Evolutionary conservation across 2,888 invertebrate genomes (phyloP), one percentile per base, ranked within the genome.

Genomic region (Lycaena phlaeas): DNA sequence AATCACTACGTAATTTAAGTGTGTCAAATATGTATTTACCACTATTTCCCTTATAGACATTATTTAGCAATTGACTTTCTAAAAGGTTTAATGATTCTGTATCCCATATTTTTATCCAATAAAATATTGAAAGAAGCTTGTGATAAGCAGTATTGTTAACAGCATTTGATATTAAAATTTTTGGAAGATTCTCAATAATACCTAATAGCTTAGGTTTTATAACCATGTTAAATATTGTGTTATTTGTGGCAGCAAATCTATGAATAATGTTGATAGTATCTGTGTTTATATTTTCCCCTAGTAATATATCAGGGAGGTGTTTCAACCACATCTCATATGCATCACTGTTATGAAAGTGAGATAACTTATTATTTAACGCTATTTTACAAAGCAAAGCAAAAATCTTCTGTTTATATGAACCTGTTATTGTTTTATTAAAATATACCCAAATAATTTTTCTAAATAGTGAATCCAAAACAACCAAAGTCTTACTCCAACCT

Each of bases 211-310:
- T 73, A 1, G 74, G 64, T 28, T 72, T 68, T 1, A 89, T 56
- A 1, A 85, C 72, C 4, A 60, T 47, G 49, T 88, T 77, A 46
- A 90, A 88, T 7, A 68, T 61, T 10, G 41, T 44, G 54, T 87
- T 88, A 47, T 79, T 85, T 39, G 85, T 82, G 37, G 87, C 84
- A 12, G 88, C 87, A 59, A 90, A 84, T 46, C 82, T 77, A 10
- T 87, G 82, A 45, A 90, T 69, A 4, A 87, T 87, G 41, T 86
- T 58, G n/a, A 90, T 59, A 2, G 87, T 85, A 51, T 85, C 70
- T 27, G 73, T 60, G 27, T 81, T 79, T 4, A 90, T 51, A 36
- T 62, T 71, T 27, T 74, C 58, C n/a, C 78, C 68, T 43, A 87
- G 68, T 36, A 91, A 65, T 43, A 89, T 75, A 45, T 86, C 77